Base-by-base conservation (phyloP, 2,888 invertebrate genomes). In the Gibbula magus region DNA sequence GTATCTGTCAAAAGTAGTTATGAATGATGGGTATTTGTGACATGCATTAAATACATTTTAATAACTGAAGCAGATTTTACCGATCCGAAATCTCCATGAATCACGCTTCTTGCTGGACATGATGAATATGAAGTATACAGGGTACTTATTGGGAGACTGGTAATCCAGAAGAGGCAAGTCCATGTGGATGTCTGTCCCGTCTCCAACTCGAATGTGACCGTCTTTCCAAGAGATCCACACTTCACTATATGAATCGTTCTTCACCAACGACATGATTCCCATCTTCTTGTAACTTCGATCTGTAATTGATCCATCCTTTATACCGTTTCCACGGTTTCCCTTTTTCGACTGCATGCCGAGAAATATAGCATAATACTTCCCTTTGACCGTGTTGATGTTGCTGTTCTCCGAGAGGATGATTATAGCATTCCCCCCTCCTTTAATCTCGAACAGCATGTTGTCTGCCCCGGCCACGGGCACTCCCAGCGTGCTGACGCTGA, bases 141-240 rank as follows among this genome's bases (percentile, higher is more conserved):
- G 16, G 20, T 35, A 39, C 20, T 29, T 39, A 3, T 70, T 16
- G 32, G 70, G 39, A 7, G 20, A 20, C 20, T 35, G 20, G 70
- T 70, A 70, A 20, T 32, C 20, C 20, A 70, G 7, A 7, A 70
- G 25, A 5, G 70, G 39, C 29, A 35, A 4, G 4, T 4, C 18
- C 1, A 18, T 4, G 70, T 32, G 18, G 18, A 39, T 70, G 39
- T 70, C 39, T 13, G 70, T 70, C 35, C 70, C 70, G 35, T 4
- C 32, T 39, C 70, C 70, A 18, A 70, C 70, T 8, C 35, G 29
- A n/a, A 70, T 39, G 10, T 5, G 70, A 20, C 70, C 70, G 35
- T 70, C 70, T 70, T 3, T 70, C 70, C 70, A 70, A 0, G 70
- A 35, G 70, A 70, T 39, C 70, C 70, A 70, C 10, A 70, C 29